phyloP scores from a whole-genome alignment of 2,113 vertebrate species.

The Hemicordylus capensis region DNA sequence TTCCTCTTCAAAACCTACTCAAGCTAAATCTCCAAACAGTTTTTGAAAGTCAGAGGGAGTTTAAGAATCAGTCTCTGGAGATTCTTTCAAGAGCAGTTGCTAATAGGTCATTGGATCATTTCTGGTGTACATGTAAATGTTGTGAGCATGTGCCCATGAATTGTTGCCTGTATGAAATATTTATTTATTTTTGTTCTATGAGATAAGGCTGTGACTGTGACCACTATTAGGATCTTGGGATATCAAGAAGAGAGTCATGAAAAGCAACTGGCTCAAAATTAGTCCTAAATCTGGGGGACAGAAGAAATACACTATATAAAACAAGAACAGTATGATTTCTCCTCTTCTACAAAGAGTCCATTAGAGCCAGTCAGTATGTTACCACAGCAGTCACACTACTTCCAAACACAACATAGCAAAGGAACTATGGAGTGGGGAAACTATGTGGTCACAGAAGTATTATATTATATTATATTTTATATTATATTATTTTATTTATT shows the following conservation, averaged over 20 bases:
- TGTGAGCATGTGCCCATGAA: too few relatives aligned
- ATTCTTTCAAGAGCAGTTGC: too few relatives aligned
- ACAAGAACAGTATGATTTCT: background rate
- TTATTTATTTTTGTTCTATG: too few relatives aligned
- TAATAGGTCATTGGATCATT: background rate
- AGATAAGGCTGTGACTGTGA: background rate
- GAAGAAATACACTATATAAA: background rate
- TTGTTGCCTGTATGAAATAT: too few relatives aligned
- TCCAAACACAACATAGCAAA: background rate
- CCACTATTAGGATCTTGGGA: background rate
- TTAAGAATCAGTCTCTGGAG: too few relatives aligned
- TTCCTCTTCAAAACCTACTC: too few relatives aligned
- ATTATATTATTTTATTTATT: too few relatives aligned
- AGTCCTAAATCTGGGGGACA: background rate
- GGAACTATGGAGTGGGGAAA: background rate
- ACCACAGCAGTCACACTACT: background rate
- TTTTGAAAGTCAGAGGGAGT: too few relatives aligned
- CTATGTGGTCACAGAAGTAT: too few relatives aligned
- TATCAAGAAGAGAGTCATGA: background rate
- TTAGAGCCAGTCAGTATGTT: too few relatives aligned
- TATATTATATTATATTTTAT: too few relatives aligned
- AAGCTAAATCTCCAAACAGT: too few relatives aligned
- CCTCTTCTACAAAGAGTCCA: background rate
- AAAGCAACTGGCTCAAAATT: conserved; percentile 20
- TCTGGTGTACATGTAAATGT: background rate